phyloP scores from a whole-genome alignment of 2,113 vertebrate genomes.

The Psittacula cyanocephala region DNA sequence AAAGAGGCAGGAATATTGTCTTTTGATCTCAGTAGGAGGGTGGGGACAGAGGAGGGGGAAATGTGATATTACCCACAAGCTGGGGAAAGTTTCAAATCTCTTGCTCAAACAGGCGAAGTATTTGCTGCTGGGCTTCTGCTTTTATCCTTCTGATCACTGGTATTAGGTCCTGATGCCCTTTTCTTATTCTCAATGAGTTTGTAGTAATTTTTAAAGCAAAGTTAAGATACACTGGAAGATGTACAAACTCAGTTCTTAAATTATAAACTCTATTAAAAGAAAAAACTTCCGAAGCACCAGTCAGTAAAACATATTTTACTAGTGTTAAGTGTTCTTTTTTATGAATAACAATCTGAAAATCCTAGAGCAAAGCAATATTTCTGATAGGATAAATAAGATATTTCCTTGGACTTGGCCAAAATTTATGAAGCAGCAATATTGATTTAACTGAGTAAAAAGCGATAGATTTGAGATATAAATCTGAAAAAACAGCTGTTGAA shows the following conservation, averaged over 20 bases:
- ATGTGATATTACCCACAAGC: conserved; percentile 48
- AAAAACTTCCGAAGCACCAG: not conserved
- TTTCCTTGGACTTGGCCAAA: not conserved
- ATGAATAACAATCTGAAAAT: not conserved
- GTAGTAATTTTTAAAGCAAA: not conserved
- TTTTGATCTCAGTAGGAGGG: conserved; percentile 71
- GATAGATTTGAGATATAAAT: not conserved
- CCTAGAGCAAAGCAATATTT: not conserved
- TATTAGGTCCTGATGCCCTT: not conserved
- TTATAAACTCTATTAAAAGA: not conserved
- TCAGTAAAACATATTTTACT: not conserved
- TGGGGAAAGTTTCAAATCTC: conserved; percentile 57
- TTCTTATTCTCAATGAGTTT: not conserved
- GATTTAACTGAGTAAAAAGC: not conserved
- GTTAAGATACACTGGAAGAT: not conserved
- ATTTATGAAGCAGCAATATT: not conserved
- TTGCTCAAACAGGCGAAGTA: conserved; percentile 2
- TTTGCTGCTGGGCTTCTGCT: conserved; percentile 33
- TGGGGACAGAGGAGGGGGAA: conserved; percentile 48
- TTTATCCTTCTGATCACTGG: not conserved
- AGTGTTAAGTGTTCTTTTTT: not conserved
- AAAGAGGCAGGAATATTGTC: conserved; percentile 56
- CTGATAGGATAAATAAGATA: not conserved
- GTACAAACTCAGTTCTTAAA: not conserved
- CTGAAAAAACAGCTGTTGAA: not conserved